Percentiles rank a stretch among this genome's conserved stretches.
Evolutionary conservation across 2,888 invertebrate species (phyloP).

Genomic region (Stegana nigrithorax): DNA sequence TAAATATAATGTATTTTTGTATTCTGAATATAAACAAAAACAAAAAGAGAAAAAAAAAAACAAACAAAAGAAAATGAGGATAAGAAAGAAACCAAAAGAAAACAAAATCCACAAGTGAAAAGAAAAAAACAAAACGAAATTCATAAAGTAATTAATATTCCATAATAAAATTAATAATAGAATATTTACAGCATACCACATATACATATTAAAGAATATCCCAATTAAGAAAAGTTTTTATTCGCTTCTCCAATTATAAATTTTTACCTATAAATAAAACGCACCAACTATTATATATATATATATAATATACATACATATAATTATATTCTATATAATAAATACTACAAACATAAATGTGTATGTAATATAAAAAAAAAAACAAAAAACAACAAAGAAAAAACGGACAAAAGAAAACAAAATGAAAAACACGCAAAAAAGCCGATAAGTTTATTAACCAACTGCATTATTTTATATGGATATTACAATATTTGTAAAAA

Average conservation of each 20-base stretch:
- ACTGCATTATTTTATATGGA: conserved; percentile 36
- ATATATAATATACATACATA: conserved; percentile 18
- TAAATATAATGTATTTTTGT: conserved; percentile 56
- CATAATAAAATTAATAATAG: background rate
- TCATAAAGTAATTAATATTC: background rate
- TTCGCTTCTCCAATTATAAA: conserved; percentile 33
- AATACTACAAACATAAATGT: conserved; percentile 17
- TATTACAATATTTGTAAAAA: conserved; percentile 15
- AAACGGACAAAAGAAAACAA: conserved; percentile 28
- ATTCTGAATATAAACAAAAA: conserved; percentile 42
- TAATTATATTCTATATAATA: conserved; percentile 11
- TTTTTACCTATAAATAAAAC: conserved; percentile 24
- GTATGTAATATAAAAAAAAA: conserved; percentile 14
- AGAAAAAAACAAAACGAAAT: background rate
- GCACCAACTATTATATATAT: no score
- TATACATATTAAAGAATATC: conserved; percentile 34
- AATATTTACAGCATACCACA: conserved; percentile 10
- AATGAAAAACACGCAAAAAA: conserved; percentile 12
- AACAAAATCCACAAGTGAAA: conserved; percentile 5
- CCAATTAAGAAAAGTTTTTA: conserved; percentile 34
- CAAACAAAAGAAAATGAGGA: background rate
- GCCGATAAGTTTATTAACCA: conserved; percentile 24
- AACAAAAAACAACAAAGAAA: conserved; percentile 37
- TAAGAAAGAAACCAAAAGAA: conserved; percentile 4
- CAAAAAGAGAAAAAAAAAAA: conserved; percentile 15